phyloP scores from a whole-genome alignment of 2,797 vertebrate species.

The Phyllotis vaccarum region DNA sequence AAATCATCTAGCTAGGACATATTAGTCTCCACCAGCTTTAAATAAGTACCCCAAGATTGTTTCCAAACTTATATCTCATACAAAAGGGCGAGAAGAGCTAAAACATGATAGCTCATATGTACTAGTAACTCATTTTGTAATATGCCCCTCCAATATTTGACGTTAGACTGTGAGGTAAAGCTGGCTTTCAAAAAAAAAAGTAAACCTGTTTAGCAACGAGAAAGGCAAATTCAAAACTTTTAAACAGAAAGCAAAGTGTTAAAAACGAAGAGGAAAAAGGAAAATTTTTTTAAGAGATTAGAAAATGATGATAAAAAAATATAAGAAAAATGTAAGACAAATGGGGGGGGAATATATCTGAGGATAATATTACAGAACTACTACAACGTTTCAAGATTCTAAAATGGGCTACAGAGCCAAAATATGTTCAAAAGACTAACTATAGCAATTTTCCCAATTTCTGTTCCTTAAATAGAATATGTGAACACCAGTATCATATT shows the following conservation, averaged over 20 bases:
- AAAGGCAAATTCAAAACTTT: conserved; percentile 66
- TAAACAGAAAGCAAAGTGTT: conserved; percentile 29
- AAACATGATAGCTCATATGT: conserved; percentile 67
- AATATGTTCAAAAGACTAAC: not conserved
- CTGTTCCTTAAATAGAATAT: conserved; percentile 6
- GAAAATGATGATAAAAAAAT: conserved; percentile 17
- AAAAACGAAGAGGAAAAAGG: conserved; percentile 18
- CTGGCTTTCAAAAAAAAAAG: conserved; percentile 70
- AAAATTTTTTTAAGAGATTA: not conserved
- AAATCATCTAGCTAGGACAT: conserved; percentile 57
- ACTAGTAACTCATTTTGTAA: conserved; percentile 67
- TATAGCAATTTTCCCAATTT: not conserved
- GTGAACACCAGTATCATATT: not conserved
- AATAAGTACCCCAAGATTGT: conserved; percentile 65
- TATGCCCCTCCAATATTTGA: conserved; percentile 59
- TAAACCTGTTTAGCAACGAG: conserved; percentile 69
- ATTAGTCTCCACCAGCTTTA: conserved; percentile 60
- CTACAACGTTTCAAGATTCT: not conserved
- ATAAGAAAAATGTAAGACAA: conserved; percentile 15
- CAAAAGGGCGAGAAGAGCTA: conserved; percentile 57
- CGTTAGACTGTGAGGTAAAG: conserved; percentile 51
- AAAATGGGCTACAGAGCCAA: conserved; percentile 26
- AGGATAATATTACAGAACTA: conserved; percentile 39
- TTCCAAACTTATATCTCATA: conserved; percentile 64
- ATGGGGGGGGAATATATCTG: not conserved